Evolutionary conservation across 2,888 invertebrate genomes (phyloP), one percentile per base, ranked within the genome.

Genomic region (Phalera bucephala): DNA sequence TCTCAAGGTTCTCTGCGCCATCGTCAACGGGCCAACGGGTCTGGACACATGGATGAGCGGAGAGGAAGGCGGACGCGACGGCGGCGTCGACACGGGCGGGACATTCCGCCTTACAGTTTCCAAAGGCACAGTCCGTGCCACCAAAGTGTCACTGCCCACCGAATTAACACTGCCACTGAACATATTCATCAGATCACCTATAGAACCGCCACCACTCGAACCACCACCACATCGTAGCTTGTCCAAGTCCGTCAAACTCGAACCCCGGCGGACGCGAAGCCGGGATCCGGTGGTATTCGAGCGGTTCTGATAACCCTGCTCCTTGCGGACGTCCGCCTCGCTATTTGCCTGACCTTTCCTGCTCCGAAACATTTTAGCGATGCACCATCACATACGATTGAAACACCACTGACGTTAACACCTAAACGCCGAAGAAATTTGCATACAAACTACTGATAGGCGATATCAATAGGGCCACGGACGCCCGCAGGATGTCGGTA

Each of bases 161-260:
- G 94, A 94, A 89, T 93, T 93, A 44, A 90, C 92, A 65, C 93
- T 93, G 22, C 93, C 93, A 43, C 94, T 94, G 64, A 93, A 94
- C 68, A 92, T 93, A 74, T 95, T 95, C 95, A 95, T 95, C 59
- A 95, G 80, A 72, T 95, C 95, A 1, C 95, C 95, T 29, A 95
- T 94, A 56, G 94, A 94, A 10, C 93, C 93, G 11, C 90, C 86
- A 2, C 86, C 82, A 42, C 84, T 88, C 0, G 88, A 84, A 1
- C 86, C 80, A 7, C 73, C 81, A 15, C 80, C 72, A 34, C 78
- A 89, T 38, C 92, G 84, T 17, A 94, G 72, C 66, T 93, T 94
- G 70, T 94, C 94, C 62, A 95, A 84, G 59, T 95, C 94, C 1
- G 94, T 94, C 79, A 94, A 88, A 53, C 94, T 94, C 0, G 94